Evolutionary conservation across 2,888 invertebrate genomes (phyloP).

Genomic region (Strigamia maritima): DNA sequence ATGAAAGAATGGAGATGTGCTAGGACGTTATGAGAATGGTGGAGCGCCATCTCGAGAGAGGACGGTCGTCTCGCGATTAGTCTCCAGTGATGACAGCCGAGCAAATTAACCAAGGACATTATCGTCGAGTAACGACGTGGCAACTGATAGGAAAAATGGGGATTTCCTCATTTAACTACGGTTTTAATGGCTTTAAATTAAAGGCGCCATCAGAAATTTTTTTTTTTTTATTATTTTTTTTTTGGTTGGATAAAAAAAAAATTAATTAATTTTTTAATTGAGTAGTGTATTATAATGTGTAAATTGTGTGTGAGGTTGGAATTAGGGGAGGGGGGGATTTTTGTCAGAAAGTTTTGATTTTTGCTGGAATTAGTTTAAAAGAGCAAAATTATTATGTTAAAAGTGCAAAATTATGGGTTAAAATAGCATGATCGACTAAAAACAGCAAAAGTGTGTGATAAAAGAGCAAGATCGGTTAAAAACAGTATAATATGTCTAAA

Average conservation of each 20-base stretch:
- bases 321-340: no score
- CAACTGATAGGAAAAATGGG: constrained; percentile 1
- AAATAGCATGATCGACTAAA: no score
- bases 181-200: not conserved
- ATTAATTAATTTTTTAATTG: not conserved
- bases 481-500: no score
- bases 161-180: not conserved
- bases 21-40: not conserved
- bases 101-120: constrained; percentile 4
- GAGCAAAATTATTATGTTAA: no score
- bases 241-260: not conserved
- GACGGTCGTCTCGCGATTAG: not conserved
- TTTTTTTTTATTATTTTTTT: not conserved
- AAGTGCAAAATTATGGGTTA: no score
- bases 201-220: not conserved
- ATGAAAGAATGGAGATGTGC: not conserved
- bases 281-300: no score
- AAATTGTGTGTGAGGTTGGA: no score
- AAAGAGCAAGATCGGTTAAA: no score
- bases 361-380: no score
- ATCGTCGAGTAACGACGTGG: not conserved
- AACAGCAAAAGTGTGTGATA: no score
- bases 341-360: no score
- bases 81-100: not conserved
- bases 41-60: not conserved